Percentiles rank a stretch among this genome's conserved stretches.
These are phyloP conservation scores for Procambarus virginalis DNA, from an alignment of 1,140 invertebrate species.

Conservation along the genomic window DNA sequence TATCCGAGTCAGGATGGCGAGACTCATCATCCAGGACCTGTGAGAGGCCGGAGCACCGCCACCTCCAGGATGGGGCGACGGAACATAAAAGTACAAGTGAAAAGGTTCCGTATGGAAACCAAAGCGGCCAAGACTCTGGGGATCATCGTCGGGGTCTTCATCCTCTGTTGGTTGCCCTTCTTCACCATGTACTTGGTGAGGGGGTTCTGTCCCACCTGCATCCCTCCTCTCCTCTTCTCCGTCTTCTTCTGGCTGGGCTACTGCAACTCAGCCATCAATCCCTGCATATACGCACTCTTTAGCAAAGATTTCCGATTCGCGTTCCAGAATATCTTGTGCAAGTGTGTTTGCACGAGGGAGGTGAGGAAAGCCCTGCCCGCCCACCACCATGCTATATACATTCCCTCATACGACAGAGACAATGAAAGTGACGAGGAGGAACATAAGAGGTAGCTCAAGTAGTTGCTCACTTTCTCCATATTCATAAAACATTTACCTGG, in stretches of 20 bases:
- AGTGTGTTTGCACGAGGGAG: conserved; percentile 80
- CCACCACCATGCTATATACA: conserved; percentile 70
- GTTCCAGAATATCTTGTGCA: conserved; percentile 92
- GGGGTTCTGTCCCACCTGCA: conserved; percentile 87
- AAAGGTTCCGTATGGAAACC: conserved; percentile 90
- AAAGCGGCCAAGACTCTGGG: conserved; percentile 95
- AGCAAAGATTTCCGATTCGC: conserved; percentile 94
- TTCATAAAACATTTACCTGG: neutral
- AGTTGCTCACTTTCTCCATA: no score
- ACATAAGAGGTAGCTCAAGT: conserved; percentile 25
- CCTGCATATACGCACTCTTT: conserved; percentile 92
- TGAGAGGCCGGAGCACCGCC: conserved; percentile 25
- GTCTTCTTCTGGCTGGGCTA: conserved; percentile 98
- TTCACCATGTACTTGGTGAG: conserved; percentile 93
- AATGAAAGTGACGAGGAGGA: conserved; percentile 71
- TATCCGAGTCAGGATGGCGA: neutral
- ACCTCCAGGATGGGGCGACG: conserved; percentile 81
- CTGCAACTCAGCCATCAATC: conserved; percentile 96
- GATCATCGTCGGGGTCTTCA: conserved; percentile 94
- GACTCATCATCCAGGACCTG: neutral
- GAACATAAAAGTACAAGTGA: conserved; percentile 90
- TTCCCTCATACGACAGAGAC: conserved; percentile 72
- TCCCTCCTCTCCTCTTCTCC: conserved; percentile 87
- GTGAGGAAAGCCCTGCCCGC: conserved; percentile 71
- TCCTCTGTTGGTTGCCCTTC: conserved; percentile 95